Evolutionary conservation across 2,113 vertebrate genomes (phyloP), one percentile per base, ranked within the genome.

Genomic region (Aphelocoma coerulescens): DNA sequence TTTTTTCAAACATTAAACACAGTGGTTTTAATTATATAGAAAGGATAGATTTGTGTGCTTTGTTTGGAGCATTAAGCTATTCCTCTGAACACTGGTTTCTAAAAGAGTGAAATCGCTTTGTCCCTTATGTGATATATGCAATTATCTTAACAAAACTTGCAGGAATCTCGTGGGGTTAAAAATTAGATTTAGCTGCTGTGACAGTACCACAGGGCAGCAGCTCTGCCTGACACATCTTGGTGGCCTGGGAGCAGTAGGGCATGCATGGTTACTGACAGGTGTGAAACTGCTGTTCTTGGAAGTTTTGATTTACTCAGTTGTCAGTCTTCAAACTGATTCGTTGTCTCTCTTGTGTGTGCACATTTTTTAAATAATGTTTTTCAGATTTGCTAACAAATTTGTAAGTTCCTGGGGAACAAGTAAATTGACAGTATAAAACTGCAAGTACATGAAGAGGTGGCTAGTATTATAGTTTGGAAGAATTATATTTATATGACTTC

Each of bases 211-310:
- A 49, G 73, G 52, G 57, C 87, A 87, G 62, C 65, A 52, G 65
- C 35, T 57, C 77, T 85, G 65, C 77, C 43, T 55, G n/a, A 18
- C 0, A 0, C 18, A 11, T 80, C 13, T 28, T 30, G 7, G 22
- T 58, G 54, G 9, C 68, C 63, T 48, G 80, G 32, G 27, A 87
- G 55, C 3, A 3, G 30, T n/a, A 43, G 72, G 59, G 39, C 68
- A 9, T 21, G 16, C 1, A 0, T 0, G 4, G 30, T 71, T 46
- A 33, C 66, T 84, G 54, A 61, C 44, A 54, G 44, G 59, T 3
- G 3, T 51, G 39, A 61, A 71, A 48, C 37, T 72, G 48, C 59
- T 84, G 27, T 35, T 85, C 59, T 81, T 66, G 8, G 30, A 27
- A 82, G 44, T 65, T 85, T 68, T 23, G 5, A 28, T 91, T 87